Conservation (phyloP, 2,888 invertebrate genomes). For the Hypena proboscidalis region DNA sequence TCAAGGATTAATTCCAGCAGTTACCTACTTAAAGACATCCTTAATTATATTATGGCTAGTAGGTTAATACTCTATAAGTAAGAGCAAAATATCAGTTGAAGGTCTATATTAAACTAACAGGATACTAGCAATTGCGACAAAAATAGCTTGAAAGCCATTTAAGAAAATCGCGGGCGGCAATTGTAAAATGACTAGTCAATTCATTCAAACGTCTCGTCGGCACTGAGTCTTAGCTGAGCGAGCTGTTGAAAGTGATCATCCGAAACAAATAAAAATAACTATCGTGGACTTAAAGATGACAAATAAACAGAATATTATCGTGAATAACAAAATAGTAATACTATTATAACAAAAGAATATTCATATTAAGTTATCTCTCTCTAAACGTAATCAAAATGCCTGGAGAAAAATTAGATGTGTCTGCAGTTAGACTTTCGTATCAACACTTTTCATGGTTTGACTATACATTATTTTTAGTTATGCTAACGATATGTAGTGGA, state of each 20-base stretch:
- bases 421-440: conserved; percentile 54
- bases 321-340: too few species aligned
- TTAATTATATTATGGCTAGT: too few species aligned
- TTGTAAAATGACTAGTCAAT: conserved; percentile 65
- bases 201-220: conserved; percentile 36
- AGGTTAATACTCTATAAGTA: neutral
- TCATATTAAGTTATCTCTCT: neutral
- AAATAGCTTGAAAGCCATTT: conserved; percentile 60
- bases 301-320: too few species aligned
- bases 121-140: conserved; percentile 62
- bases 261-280: too few species aligned
- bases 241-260: neutral
- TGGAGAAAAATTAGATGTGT: conserved; percentile 54
- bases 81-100: conserved; percentile 7
- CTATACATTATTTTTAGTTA: conserved; percentile 88
- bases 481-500: conserved; percentile 89
- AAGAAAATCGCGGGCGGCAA: conserved; percentile 66
- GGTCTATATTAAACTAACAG: conserved; percentile 49
- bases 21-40: too few species aligned
- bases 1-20: too few species aligned
- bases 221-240: conserved; percentile 15
- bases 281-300: too few species aligned
- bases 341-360: too few species aligned
- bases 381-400: conserved; percentile 44
- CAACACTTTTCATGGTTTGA: conserved; percentile 85